Percentiles rank a stretch among this genome's conserved stretches.
Conservation (phyloP, 2,797 vertebrate species). For the Coluber constrictor region DNA sequence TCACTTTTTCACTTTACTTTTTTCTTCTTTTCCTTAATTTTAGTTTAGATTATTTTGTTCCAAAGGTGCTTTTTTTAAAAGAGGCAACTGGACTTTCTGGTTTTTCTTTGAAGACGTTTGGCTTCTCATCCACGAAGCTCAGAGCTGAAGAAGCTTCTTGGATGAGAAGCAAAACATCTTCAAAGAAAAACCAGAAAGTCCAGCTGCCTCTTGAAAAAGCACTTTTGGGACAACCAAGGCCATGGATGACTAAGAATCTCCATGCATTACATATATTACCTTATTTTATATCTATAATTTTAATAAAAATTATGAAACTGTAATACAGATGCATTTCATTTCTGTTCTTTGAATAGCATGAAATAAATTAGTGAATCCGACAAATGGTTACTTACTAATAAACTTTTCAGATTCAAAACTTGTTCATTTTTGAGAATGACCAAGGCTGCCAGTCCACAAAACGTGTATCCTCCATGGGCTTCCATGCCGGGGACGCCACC, state of each 20-base stretch:
- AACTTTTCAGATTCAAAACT: constrained; percentile 86
- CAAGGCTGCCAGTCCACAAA: constrained; percentile 90
- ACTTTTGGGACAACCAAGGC: no score
- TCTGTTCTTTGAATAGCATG: neutral
- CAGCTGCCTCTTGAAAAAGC: no score
- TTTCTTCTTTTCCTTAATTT: neutral
- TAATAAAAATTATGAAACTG: neutral
- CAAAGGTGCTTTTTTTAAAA: no score
- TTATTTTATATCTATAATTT: neutral
- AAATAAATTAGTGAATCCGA: neutral
- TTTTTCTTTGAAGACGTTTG: no score
- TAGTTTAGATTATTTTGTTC: neutral
- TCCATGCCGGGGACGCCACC: constrained; percentile 93
- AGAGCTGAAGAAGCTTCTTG: no score
- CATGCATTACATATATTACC: neutral
- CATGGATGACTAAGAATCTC: no score
- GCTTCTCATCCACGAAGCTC: no score
- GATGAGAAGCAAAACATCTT: no score
- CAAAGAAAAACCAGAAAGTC: no score
- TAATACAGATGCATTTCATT: neutral
- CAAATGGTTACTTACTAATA: constrained; percentile 79
- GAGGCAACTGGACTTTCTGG: no score
- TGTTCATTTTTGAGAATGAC: constrained; percentile 91
- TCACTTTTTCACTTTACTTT: neutral
- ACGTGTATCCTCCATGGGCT: constrained; percentile 93